Evolutionary conservation across 2,888 invertebrate genomes (phyloP), one percentile per base, ranked within the genome.

Genomic region (Acronicta psi): DNA sequence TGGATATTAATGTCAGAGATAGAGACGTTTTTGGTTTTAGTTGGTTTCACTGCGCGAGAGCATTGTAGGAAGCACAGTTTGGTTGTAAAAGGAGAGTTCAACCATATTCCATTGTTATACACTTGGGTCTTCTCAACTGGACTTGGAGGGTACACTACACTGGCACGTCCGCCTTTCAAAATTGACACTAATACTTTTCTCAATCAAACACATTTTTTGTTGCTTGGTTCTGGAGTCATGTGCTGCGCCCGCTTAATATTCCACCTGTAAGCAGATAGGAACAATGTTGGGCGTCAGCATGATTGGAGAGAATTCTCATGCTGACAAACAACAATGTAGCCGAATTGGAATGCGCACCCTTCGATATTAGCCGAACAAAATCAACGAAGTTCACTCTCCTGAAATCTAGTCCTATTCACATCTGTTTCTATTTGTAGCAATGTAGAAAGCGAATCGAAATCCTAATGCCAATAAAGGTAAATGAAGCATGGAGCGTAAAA

Each of bases 31-130:
- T 77, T 75, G 68, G 25, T 8, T 81, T 79, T 79, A 74, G 61
- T 70, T 57, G 55, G 43, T 74, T 80, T 87, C 85, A 88, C 89
- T 89, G 88, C 88, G 87, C 89, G 79, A 76, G 75, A 81, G 79
- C 83, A 87, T 90, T 70, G 79, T 85, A 82, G 89, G 90, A 91
- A 90, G 91, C 92, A 93, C 90, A 90, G 91, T 92, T 89, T 83
- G 81, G 80, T 77, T 78, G 79, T 81, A 65, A 79, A 70, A 72
- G 69, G 69, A 64, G 69, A 73, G 77, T 87, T 94, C 92, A 94
- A 90, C 94, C 94, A 93, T 93, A 94, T 94, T 94, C 94, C 94
- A 94, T 94, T 87, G 92, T 94, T 90, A 81, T 85, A 80, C 84
- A 85, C 84, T 84, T 83, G 63, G 68, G 80, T 86, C 85, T 85